Evolutionary conservation across 2,113 vertebrate genomes (phyloP).

Genomic region (Myotis brandtii): DNA sequence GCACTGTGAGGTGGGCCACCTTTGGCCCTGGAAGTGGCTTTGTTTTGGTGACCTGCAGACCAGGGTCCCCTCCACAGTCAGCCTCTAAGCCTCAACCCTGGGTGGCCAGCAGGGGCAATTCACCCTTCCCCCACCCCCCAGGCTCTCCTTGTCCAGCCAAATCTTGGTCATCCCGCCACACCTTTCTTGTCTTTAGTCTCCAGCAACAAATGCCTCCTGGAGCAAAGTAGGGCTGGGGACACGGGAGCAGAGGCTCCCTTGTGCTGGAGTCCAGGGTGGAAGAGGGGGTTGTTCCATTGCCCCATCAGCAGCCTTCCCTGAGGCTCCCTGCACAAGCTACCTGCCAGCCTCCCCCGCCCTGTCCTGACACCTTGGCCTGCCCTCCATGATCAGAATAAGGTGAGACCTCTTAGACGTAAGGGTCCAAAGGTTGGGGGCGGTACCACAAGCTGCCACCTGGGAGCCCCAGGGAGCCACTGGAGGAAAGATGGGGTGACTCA

Average conservation of each 20-base stretch:
- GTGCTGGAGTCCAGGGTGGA: not conserved
- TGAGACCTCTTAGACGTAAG: not conserved
- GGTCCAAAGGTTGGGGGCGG: not conserved
- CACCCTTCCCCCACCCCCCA: accelerated
- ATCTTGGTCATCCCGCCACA: not conserved
- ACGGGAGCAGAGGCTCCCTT: accelerated
- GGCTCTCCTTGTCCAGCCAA: not conserved
- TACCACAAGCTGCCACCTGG: accelerated
- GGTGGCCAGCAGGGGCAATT: not conserved
- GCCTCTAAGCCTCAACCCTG: not conserved
- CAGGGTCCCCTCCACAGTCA: not conserved
- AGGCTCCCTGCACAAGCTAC: not conserved
- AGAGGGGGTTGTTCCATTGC: not conserved
- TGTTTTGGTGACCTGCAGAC: not conserved
- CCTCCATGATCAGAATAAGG: accelerated
- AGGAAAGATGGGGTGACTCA: conserved; percentile 80
- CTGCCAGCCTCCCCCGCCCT: not conserved
- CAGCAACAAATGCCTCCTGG: not conserved
- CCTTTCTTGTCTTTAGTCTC: not conserved
- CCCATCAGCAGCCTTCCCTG: too few relatives aligned
- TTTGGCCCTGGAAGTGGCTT: not conserved
- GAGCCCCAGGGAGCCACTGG: not conserved
- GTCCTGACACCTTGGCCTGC: not conserved
- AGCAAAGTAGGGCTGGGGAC: not conserved
- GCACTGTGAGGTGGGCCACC: not conserved